Conservation (phyloP, 2,888 invertebrate genomes). For the Ormyrus rosae region DNA sequence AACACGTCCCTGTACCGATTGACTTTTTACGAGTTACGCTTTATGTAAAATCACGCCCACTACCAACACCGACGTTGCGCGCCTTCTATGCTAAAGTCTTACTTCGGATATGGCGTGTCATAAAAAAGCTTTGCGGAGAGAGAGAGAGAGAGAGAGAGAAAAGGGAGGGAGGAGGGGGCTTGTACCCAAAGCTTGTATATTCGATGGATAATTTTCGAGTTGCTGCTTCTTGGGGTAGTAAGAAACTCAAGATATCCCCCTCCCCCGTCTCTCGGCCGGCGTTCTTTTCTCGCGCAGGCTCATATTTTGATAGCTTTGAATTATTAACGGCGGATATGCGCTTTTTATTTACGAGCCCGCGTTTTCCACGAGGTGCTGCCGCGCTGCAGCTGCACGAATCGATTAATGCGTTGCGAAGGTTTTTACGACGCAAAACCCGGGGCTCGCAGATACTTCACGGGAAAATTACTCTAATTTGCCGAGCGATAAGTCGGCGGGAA, state of each 20-base stretch:
- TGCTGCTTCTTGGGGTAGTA: not conserved
- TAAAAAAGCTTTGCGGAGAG: conserved; percentile 21
- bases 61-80: not conserved
- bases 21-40: conserved; percentile 53
- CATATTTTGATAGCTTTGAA: conserved; percentile 18
- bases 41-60: conserved; percentile 51
- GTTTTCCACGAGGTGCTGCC: too few relatives aligned
- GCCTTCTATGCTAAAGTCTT: conserved; percentile 25
- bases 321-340: conserved; percentile 21
- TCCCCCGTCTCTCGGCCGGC: not conserved
- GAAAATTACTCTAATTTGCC: too few relatives aligned
- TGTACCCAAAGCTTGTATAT: conserved; percentile 1
- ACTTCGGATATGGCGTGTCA: conserved; percentile 28
- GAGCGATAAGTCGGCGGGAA: too few relatives aligned
- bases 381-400: too few relatives aligned
- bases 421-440: too few relatives aligned
- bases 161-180: not conserved
- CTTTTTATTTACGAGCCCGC: conserved; percentile 6
- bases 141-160: not conserved
- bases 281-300: not conserved
- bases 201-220: conserved; percentile 26
- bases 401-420: too few relatives aligned
- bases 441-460: too few relatives aligned
- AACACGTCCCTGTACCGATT: conserved; percentile 45
- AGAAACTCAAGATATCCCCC: not conserved